These are phyloP conservation scores for Drosophila prostipennis DNA, from an alignment of 2,888 invertebrate genomes.

Conservation along the genomic window DNA sequence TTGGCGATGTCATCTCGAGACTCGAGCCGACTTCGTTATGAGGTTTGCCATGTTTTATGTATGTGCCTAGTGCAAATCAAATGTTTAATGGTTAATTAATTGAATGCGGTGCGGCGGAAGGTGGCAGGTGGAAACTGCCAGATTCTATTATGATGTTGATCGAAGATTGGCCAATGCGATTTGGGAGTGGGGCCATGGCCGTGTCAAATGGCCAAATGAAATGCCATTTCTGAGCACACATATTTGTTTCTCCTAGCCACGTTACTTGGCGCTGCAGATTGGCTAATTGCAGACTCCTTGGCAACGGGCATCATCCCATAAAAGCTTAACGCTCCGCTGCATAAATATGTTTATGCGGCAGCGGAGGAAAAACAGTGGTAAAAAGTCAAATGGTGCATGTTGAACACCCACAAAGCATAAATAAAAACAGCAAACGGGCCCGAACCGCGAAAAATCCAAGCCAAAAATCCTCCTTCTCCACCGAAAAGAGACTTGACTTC, in stretches of 20 bases:
- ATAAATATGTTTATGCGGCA: slow-evolving; percentile 63
- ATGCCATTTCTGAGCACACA: slow-evolving; percentile 25
- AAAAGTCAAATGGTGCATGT: slow-evolving; percentile 76
- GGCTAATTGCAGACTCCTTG: slow-evolving; percentile 65
- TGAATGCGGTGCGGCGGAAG: slow-evolving; percentile 39
- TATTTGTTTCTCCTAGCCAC: slow-evolving; percentile 29
- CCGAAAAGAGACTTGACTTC: slow-evolving; percentile 11
- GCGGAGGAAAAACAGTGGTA: slow-evolving; percentile 66
- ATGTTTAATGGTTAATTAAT: slow-evolving; percentile 51
- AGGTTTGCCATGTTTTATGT: slow-evolving; percentile 66
- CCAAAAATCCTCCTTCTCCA: slow-evolving; percentile 3
- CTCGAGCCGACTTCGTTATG: slow-evolving; percentile 36
- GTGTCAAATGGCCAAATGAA: slow-evolving; percentile 37
- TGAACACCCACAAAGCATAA: slow-evolving; percentile 77
- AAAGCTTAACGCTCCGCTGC: slow-evolving; percentile 52
- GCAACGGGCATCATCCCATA: slow-evolving; percentile 45
- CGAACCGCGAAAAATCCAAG: slow-evolving; percentile 32
- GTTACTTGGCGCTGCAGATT: slow-evolving; percentile 14
- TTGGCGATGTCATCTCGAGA: slow-evolving; percentile 39
- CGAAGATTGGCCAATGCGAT: slow-evolving; percentile 2
- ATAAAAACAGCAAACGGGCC: slow-evolving; percentile 69
- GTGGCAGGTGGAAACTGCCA: slow-evolving; percentile 55
- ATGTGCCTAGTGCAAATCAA: slow-evolving; percentile 66
- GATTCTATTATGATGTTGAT: slow-evolving; percentile 52
- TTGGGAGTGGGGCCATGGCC: slow-evolving; percentile 19